Base-by-base conservation (phyloP, 1,140 invertebrate species). In the Lepidurus apus region DNA sequence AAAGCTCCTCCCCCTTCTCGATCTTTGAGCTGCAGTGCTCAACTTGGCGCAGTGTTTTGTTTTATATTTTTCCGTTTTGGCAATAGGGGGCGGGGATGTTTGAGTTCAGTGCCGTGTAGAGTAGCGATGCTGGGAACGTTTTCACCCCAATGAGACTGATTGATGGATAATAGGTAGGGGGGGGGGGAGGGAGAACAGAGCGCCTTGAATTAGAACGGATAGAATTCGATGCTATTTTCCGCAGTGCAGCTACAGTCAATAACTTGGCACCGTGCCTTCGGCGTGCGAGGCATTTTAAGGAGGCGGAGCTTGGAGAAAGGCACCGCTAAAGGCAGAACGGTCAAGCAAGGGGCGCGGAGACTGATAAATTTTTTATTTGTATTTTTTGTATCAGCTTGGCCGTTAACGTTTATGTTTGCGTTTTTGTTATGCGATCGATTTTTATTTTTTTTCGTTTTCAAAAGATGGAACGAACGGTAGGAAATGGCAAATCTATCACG, bases 221-320 rank as follows among this genome's bases (percentile, higher is more conserved):
- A 34, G 34, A 65, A 65, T 65, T 65, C 53, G 5, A 21, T 65
- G 21, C 7, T 21, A 13, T 13, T 65, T 65, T 21, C 53, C 53
- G 53, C 53, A 65, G 21, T 65, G 53, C 53, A 65, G 53, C 53
- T 65, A 65, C n/a, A 21, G 53, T 65, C 53, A 21, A 65, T 65
- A 65, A 65, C 53, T 17, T 65, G 53, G 53, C 53, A 65, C 21
- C n/a, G 53, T n/a, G 53, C 53, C 53, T n/a, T 13, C 34, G 21
- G 21, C 17, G 7, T 13, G 53, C 53, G 21, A 65, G 53, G 53
- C 13, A 1, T 65, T 13, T 65, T 65, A 13, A 17, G 53, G 21
- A 1, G 53, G 53, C 53, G 53, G 53, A 21, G 21, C 53, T 65
- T 1, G 53, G 6, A 21, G 53, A 65, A n/a, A 65, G 21, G 5